Conservation (phyloP, 2,113 vertebrate genomes). For the Dendrocopos noguchii region DNA sequence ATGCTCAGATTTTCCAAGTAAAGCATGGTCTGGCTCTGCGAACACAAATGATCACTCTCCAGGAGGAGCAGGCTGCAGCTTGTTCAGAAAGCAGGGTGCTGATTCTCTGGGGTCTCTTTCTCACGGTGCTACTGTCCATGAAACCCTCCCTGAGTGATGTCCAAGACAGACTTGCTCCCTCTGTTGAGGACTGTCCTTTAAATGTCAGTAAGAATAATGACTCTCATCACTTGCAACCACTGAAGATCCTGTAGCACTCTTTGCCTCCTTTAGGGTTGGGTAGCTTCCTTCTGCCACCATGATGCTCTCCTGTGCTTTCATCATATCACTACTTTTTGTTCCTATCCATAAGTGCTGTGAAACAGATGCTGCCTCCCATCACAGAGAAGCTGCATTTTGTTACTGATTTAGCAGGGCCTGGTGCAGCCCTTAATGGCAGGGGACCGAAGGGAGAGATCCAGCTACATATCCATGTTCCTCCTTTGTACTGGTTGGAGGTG, state of each 20-base stretch:
- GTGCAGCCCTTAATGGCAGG: background rate
- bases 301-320: background rate
- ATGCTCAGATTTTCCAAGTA: background rate
- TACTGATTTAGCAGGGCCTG: background rate
- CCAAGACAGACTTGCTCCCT: background rate
- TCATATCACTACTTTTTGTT: background rate
- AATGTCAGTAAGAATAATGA: background rate
- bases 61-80: background rate
- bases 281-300: background rate
- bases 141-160: background rate
- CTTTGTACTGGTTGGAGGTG: background rate
- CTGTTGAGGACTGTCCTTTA: background rate
- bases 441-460: background rate
- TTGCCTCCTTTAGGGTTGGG: background rate
- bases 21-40: background rate
- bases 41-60: fast-evolving
- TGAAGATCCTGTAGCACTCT: background rate
- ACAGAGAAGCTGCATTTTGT: background rate
- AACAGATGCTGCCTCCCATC: background rate
- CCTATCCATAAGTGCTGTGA: background rate
- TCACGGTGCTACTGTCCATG: background rate
- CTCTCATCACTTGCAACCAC: background rate
- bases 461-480: background rate
- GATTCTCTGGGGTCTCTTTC: background rate
- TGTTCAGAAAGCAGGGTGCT: background rate